Evolutionary conservation across 2,888 invertebrate genomes (phyloP), one percentile per base, ranked within the genome.

Genomic region (Thymelicus sylvestris): DNA sequence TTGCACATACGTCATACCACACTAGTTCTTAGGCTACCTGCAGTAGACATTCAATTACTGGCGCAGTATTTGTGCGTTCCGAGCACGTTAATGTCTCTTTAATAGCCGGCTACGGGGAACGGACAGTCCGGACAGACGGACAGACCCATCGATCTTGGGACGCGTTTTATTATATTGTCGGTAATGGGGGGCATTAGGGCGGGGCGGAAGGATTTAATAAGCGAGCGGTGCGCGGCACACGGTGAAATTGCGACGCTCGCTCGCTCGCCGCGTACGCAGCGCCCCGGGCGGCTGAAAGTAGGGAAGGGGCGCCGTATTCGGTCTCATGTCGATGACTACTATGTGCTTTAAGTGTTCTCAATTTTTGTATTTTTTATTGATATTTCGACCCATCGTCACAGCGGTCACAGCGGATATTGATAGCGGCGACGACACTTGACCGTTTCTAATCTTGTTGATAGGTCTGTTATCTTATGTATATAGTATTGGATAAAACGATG

Each of bases 131-230:
- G 72, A 61, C 66, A 72, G 66, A 55, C 57, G 73, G 69, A 48
- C 71, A 70, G 64, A 70, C 71, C 73, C 73, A 75, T 74, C 75
- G 76, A 76, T 75, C 75, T 74, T 74, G 74, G 67, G 76, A 71
- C 75, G 76, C 83, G 83, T 88, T 91, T 91, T 90, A 92, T 91
- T 91, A 91, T 90, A 92, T 89, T 87, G 87, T 88, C 87, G 81
- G 86, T 93, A 92, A 92, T 92, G 85, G 88, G 82, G 77, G 87
- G 87, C 86, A 93, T 93, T 92, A 93, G 87, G 93, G 93, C 88
- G 93, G 91, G 87, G 82, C 88, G 85, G 86, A 81, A 86, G 89
- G 89, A 89, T 91, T 92, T 92, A 93, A 93, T 93, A 91, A 91
- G 86, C 86, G 87, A 86, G 88, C 92, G 90, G 88, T 83, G 83